Conservation (phyloP, 1,140 invertebrate genomes). For the Halyomorpha halys region DNA sequence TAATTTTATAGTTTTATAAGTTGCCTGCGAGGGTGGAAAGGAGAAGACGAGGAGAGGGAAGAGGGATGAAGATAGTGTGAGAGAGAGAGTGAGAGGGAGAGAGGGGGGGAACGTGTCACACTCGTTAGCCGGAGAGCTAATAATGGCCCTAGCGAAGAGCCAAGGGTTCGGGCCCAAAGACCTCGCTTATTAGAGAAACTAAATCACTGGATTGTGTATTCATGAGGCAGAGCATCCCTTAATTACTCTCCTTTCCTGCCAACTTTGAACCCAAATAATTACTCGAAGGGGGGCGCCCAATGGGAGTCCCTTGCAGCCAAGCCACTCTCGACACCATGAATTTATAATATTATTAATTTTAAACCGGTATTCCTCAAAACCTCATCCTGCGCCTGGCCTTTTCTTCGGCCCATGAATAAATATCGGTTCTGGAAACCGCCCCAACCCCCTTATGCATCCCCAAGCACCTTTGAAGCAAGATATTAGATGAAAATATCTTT, state of each 20-base stretch:
- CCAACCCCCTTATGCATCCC: no score
- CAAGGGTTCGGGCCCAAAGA: neutral
- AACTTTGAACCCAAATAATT: slow-evolving; percentile 22
- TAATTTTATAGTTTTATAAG: no score
- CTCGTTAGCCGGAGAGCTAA: no score
- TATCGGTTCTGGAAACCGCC: no score
- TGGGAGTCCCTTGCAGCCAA: neutral
- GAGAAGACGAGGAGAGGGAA: neutral
- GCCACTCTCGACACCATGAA: slow-evolving; percentile 13
- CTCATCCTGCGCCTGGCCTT: neutral
- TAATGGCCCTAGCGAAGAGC: no score
- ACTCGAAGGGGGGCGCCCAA: neutral
- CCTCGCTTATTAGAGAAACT: slow-evolving; percentile 10
- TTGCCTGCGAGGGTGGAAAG: no score
- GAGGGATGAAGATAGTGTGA: neutral
- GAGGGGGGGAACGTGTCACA: neutral
- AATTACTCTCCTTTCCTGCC: neutral
- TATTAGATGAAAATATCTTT: no score
- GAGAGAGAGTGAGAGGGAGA: neutral
- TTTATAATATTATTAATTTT: slow-evolving; percentile 23
- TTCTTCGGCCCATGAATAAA: neutral
- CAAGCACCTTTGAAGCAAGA: no score
- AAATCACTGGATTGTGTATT: slow-evolving; percentile 20
- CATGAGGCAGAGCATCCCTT: slow-evolving; percentile 11
- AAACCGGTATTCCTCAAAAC: slow-evolving; percentile 11